These are phyloP conservation scores for Aleadryas rufinucha DNA, from an alignment of 2,113 vertebrate genomes.

Conservation along the genomic window DNA sequence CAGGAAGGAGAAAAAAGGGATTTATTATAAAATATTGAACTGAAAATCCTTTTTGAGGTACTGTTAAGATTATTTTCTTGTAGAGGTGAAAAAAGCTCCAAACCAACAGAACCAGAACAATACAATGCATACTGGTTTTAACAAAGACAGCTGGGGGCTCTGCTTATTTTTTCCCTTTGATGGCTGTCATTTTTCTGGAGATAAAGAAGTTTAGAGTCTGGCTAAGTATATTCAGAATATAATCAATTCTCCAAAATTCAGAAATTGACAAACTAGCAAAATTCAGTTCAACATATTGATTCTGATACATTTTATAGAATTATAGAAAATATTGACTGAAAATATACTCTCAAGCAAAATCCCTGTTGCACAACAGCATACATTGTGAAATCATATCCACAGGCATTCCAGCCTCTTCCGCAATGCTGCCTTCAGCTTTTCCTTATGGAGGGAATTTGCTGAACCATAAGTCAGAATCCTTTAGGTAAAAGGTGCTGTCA, in stretches of 20 bases:
- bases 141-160: neutral
- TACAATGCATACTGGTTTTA: neutral
- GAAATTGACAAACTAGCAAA: neutral
- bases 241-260: neutral
- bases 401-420: neutral
- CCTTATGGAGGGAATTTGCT: neutral
- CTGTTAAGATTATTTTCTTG: neutral
- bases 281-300: neutral
- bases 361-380: neutral
- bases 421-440: neutral
- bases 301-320: neutral
- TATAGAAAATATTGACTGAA: neutral
- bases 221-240: neutral
- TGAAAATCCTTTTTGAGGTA: neutral
- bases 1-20: neutral
- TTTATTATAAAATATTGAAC: neutral
- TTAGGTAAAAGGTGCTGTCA: neutral
- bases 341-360: neutral
- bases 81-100: neutral
- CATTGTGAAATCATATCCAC: neutral
- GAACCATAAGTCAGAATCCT: neutral
- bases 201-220: neutral
- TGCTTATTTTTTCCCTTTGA: neutral
- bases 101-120: neutral
- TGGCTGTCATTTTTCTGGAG: neutral